Percentiles rank a stretch among this genome's conserved stretches.
Conservation (phyloP, 2,113 vertebrate species). For the Corydoras sp. region DNA sequence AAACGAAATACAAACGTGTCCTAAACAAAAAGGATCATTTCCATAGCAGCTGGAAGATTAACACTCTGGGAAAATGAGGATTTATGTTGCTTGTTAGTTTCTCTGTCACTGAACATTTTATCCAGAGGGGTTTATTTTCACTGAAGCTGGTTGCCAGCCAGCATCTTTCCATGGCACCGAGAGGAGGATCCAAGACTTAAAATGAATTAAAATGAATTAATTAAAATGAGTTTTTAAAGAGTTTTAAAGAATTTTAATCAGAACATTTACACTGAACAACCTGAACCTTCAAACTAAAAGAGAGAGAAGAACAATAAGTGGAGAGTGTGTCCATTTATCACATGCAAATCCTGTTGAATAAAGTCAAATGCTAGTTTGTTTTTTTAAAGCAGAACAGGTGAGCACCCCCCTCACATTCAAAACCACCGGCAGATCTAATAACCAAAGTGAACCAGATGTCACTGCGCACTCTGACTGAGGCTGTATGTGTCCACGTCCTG, state of each 20-base stretch:
- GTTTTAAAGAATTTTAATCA: too few relatives aligned
- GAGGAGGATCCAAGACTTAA: background rate
- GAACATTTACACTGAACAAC: background rate
- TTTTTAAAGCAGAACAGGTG: constrained; percentile 15
- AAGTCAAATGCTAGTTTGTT: constrained; percentile 14
- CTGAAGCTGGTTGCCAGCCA: background rate
- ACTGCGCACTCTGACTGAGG: too few relatives aligned
- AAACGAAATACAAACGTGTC: constrained; percentile 10
- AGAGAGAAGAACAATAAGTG: background rate
- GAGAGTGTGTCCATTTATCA: constrained; percentile 1
- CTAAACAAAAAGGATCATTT: background rate
- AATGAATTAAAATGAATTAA: too few relatives aligned
- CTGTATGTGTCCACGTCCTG: background rate
- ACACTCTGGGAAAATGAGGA: background rate
- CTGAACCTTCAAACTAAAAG: background rate
- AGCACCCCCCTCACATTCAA: constrained; percentile 5
- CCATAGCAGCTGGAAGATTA: background rate
- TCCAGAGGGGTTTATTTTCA: constrained; percentile 1
- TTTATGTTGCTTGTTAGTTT: background rate
- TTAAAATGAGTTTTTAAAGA: too few relatives aligned
- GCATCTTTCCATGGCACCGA: background rate
- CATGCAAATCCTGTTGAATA: constrained; percentile 17
- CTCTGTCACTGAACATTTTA: background rate
- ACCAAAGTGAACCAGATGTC: background rate
- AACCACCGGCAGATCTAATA: background rate